A percentile compares a stretch with the other conserved stretches of the same genome.
Conservation (phyloP, 1,140 invertebrate genomes). For the Chelonus insularis region DNA sequence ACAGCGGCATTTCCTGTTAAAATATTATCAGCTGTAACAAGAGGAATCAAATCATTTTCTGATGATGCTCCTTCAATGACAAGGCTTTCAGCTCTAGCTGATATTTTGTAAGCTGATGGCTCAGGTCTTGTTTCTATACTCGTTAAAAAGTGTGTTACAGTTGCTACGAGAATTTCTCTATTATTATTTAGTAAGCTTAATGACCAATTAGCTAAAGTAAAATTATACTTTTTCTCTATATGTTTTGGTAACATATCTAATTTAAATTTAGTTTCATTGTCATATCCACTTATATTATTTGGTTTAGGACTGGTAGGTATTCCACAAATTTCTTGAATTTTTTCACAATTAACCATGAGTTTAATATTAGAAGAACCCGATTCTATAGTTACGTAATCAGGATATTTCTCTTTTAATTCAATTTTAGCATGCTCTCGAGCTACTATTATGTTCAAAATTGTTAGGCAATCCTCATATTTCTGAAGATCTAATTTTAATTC, state of each 20-base stretch:
- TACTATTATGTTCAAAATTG: slow-evolving; percentile 75
- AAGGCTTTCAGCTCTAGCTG: slow-evolving; percentile 75
- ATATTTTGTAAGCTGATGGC: slow-evolving; percentile 72
- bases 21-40: slow-evolving; percentile 72
- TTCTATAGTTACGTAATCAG: slow-evolving; percentile 38
- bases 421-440: slow-evolving; percentile 71
- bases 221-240: slow-evolving; percentile 68
- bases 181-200: slow-evolving; percentile 70
- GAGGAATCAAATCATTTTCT: slow-evolving; percentile 74
- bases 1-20: slow-evolving; percentile 66
- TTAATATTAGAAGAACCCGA: slow-evolving; percentile 34
- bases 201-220: slow-evolving; percentile 76
- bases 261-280: slow-evolving; percentile 32
- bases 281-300: slow-evolving; percentile 28
- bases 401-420: slow-evolving; percentile 40
- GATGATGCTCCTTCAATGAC: slow-evolving; percentile 75
- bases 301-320: slow-evolving; percentile 23
- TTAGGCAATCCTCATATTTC: slow-evolving; percentile 74
- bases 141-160: slow-evolving; percentile 73
- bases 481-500: slow-evolving; percentile 74
- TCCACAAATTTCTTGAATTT: slow-evolving; percentile 30
- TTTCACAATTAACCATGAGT: slow-evolving; percentile 37
- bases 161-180: slow-evolving; percentile 74
- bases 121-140: slow-evolving; percentile 75
- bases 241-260: slow-evolving; percentile 36